Conservation (phyloP, 2,797 vertebrate genomes). For the Neostethus bicornis region DNA sequence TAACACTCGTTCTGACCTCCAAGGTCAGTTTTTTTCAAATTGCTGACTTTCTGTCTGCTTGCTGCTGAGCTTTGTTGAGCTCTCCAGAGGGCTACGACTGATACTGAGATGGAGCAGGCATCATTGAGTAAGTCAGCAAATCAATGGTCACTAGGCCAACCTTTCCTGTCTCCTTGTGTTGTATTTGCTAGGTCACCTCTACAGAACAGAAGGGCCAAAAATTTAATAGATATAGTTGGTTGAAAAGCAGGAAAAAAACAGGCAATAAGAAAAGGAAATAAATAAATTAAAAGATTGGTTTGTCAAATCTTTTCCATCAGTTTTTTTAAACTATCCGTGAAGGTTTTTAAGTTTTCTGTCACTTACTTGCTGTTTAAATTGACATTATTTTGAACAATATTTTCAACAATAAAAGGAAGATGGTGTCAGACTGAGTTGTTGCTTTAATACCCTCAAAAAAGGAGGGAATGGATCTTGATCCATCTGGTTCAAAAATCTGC, state of each 20-base stretch:
- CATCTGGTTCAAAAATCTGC: no score
- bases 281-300: not conserved
- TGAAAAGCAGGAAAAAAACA: not conserved
- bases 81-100: constrained; percentile 4
- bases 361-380: not conserved
- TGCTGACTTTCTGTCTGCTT: not conserved
- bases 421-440: no score
- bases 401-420: not conserved
- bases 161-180: constrained; percentile 7
- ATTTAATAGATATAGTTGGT: constrained; percentile 2
- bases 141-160: constrained; percentile 51
- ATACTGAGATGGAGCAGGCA: constrained; percentile 20
- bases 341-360: not conserved
- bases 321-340: not conserved
- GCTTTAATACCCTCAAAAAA: no score
- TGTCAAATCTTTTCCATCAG: no score
- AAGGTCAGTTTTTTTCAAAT: not conserved
- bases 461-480: no score
- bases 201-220: not conserved
- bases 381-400: not conserved
- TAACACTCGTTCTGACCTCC: not conserved
- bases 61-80: not conserved
- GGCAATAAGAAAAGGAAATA: constrained; percentile 4
- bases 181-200: constrained; percentile 22
- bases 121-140: constrained; percentile 16